These are phyloP conservation scores for Neodiprion lecontei DNA, from an alignment of 1,140 invertebrate genomes.

Conservation along the genomic window DNA sequence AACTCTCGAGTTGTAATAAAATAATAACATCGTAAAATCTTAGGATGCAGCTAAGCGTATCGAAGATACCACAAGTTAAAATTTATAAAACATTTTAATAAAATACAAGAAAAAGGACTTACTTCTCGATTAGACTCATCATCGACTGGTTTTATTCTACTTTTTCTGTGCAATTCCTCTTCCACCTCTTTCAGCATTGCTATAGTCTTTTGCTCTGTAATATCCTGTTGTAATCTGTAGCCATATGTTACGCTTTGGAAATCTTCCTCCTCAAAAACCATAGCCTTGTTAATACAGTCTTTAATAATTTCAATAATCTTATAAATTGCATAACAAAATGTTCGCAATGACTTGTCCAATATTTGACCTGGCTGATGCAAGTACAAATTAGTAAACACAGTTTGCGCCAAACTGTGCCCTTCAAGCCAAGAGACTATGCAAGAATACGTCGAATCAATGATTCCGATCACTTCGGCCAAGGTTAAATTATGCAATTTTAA, in stretches of 20 bases:
- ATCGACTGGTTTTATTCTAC: constrained; percentile 66
- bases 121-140: constrained; percentile 56
- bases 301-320: constrained; percentile 92
- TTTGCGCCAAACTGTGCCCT: constrained; percentile 95
- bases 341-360: constrained; percentile 81
- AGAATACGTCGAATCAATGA: constrained; percentile 92
- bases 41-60: constrained; percentile 19
- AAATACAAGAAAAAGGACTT: constrained; percentile 22
- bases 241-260: constrained; percentile 94
- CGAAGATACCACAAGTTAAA: constrained; percentile 14
- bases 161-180: constrained; percentile 84
- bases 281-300: constrained; percentile 87
- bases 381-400: constrained; percentile 96
- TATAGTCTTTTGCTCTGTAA: constrained; percentile 82
- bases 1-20: constrained; percentile 14
- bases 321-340: constrained; percentile 87
- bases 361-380: constrained; percentile 90
- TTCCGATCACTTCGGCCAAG: constrained; percentile 78
- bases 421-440: constrained; percentile 95
- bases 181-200: constrained; percentile 90
- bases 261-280: constrained; percentile 94
- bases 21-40: constrained; percentile 8
- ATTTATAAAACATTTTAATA: background rate
- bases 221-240: constrained; percentile 84
- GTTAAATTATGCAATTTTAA: constrained; percentile 82